Conservation (phyloP, 1,140 invertebrate species). For the Phenacoccus solenopsis region DNA sequence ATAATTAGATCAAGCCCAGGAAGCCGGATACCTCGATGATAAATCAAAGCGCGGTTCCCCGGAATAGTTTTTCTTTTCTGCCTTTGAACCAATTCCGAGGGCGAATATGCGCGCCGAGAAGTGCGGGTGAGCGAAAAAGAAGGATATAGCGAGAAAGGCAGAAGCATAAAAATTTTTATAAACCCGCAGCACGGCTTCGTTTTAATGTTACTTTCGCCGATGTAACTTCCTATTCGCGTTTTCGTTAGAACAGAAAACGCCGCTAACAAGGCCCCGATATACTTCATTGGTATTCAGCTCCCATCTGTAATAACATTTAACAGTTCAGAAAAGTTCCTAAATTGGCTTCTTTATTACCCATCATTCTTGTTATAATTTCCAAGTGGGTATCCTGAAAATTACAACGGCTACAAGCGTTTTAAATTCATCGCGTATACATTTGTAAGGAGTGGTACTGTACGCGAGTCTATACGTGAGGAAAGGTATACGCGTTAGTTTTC, state of each 20-base stretch:
- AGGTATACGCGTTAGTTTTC: no score
- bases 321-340: constrained; percentile 1
- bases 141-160: no score
- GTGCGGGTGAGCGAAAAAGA: no score
- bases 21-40: constrained; percentile 1
- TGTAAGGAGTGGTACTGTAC: no score
- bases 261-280: neutral
- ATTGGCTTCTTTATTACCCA: constrained; percentile 1
- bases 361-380: neutral
- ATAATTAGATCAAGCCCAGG: constrained; percentile 1
- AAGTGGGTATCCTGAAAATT: neutral
- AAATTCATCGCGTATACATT: neutral
- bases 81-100: neutral
- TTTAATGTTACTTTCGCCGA: constrained; percentile 1
- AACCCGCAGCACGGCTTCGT: neutral
- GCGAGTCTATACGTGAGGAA: no score
- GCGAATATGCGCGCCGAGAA: no score
- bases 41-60: neutral
- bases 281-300: neutral
- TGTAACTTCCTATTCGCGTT: constrained; percentile 1
- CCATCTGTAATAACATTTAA: constrained; percentile 3
- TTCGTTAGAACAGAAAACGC: constrained; percentile 1
- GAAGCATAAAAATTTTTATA: neutral
- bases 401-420: neutral
- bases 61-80: constrained; percentile 2